A percentile compares a stretch with the other conserved stretches of the same genome.
Evolutionary conservation across 2,888 invertebrate genomes (phyloP).

Genomic region (Rhimphoctona megacephalus): DNA sequence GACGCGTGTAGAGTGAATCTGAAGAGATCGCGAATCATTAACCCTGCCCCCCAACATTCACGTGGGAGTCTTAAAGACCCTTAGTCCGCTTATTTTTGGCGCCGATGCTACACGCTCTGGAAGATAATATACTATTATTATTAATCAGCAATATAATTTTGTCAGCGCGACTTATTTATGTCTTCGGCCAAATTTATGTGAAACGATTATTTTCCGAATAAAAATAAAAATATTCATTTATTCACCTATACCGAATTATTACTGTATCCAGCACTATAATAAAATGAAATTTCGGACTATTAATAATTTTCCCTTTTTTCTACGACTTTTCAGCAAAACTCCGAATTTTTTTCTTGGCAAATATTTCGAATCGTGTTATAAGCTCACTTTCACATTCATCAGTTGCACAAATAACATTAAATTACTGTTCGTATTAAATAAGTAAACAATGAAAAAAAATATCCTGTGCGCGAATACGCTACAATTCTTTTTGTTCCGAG

Average conservation of each 20-base stretch:
- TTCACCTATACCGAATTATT: background rate
- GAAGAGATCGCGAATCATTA: conserved; percentile 25
- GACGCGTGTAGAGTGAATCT: conserved; percentile 32
- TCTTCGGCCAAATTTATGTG: background rate
- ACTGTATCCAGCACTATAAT: background rate
- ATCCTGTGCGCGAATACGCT: conserved; percentile 6
- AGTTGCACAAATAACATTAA: background rate
- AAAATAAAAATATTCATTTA: background rate
- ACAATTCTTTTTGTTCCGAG: conserved; percentile 5
- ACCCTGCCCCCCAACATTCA: conserved; percentile 20
- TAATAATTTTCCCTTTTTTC: background rate
- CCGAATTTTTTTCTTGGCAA: background rate
- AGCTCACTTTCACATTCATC: background rate
- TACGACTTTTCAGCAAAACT: background rate
- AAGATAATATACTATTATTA: conserved; percentile 11
- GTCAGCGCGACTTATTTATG: background rate
- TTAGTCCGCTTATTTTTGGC: conserved; percentile 20
- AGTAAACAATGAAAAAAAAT: background rate
- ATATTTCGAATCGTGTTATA: background rate
- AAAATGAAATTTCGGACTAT: background rate
- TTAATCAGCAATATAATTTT: conserved; percentile 11
- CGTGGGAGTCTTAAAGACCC: conserved; percentile 28
- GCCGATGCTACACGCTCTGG: background rate
- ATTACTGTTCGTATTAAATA: background rate
- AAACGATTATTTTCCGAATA: background rate